Evolutionary conservation across 2,113 vertebrate genomes (phyloP).

Genomic region (Pedetes capensis): DNA sequence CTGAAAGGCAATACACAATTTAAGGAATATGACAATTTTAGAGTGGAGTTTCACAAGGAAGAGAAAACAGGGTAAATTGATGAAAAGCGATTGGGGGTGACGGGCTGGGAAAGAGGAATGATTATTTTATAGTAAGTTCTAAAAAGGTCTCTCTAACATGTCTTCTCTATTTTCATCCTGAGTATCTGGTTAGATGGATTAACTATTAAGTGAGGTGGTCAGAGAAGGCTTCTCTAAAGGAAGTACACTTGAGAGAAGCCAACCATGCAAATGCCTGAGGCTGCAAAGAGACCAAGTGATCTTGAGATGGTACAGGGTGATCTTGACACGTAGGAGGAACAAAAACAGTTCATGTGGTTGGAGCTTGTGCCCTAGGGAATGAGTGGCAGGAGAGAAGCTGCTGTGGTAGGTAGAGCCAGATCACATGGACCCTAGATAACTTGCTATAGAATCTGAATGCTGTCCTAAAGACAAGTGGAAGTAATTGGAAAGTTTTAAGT

Average conservation of each 20-base stretch:
- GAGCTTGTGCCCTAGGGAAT: not conserved
- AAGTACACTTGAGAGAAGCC: not conserved
- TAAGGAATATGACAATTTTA: not conserved
- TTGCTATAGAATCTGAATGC: not conserved
- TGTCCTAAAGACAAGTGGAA: not conserved
- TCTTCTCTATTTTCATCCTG: not conserved
- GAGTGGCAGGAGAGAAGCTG: not conserved
- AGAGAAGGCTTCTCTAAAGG: not conserved
- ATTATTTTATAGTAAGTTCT: not conserved
- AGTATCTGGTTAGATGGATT: not conserved
- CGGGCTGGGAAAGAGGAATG: not conserved
- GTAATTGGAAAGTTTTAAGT: not conserved
- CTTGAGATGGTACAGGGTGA: not conserved
- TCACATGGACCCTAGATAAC: not conserved
- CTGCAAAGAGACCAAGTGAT: accelerated
- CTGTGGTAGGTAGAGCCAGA: not conserved
- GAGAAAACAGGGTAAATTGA: not conserved
- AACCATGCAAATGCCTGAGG: not conserved
- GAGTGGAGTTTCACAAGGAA: not conserved
- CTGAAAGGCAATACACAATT: not conserved
- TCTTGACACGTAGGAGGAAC: not conserved
- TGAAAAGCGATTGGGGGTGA: not conserved
- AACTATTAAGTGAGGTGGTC: not conserved
- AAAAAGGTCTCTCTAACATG: not conserved
- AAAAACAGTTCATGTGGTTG: not conserved